Base-by-base conservation (phyloP, 1,140 invertebrate species). In the Pseudoatta argentina region DNA sequence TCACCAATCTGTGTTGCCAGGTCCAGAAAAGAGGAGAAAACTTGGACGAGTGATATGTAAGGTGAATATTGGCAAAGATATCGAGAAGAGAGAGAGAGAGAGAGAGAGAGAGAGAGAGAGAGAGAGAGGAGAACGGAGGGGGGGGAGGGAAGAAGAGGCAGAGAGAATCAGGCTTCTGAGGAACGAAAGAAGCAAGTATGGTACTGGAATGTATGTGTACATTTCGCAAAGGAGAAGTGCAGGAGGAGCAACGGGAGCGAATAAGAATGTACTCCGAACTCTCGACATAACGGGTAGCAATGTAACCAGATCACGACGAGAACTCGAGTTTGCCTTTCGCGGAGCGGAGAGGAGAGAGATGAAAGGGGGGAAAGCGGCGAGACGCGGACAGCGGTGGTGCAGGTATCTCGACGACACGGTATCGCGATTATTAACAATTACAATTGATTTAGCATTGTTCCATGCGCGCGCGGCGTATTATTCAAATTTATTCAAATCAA, bases 381-480 rank as follows among this genome's bases (percentile, higher is more conserved):
- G 51, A 6, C 16, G 59, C 8, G 53, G 73, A 59, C 34, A 44
- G 34, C n/a, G 30, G 24, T 14, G 51, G 8, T 21, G 78, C 77
- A 63, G 61, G 75, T 51, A 90, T 87, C 71, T 6, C 78, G 51
- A 82, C 86, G 87, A 88, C 86, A 86, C 87, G 78, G 76, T 90
- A 91, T 90, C 90, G 91, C 92, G 93, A 93, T 94, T 94, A 93
- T 94, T 93, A 93, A 93, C 92, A 93, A 93, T 93, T 92, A 92
- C 92, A 92, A 93, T 92, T 91, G 91, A 93, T 93, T 93, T 92
- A 91, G 89, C 87, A 91, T 91, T 91, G 92, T 93, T 92, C 88
- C 57, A 86, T 76, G 86, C 69, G 39, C 63, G 85, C 85, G 77
- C 89, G 61, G 72, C 78, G 89, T 86, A 92, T 91, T 93, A 93